Conservation (phyloP, 2,888 invertebrate genomes). For the Cataglyphis altisquamis region DNA sequence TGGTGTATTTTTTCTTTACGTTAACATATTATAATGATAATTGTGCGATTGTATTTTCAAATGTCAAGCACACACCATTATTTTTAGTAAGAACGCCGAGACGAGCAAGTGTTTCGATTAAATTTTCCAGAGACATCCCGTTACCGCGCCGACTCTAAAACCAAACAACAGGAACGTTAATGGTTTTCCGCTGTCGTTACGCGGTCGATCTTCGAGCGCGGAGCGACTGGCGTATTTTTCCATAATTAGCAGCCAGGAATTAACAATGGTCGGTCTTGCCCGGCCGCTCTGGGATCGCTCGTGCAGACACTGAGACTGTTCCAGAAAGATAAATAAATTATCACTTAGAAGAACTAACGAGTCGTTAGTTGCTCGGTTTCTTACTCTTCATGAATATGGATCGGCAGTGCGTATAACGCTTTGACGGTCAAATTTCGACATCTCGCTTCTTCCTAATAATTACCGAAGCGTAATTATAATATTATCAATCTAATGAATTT, state of each 20-base stretch:
- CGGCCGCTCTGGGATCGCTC: conserved; percentile 68
- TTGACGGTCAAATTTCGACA: conserved; percentile 68
- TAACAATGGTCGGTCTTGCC: conserved; percentile 73
- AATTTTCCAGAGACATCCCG: conserved; percentile 51
- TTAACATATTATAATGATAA: conserved; percentile 6
- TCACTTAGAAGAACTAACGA: conserved; percentile 81
- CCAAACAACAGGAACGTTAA: conserved; percentile 69
- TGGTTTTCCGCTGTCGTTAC: conserved; percentile 71
- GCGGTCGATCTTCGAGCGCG: conserved; percentile 61
- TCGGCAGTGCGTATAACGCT: conserved; percentile 53
- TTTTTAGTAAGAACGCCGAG: conserved; percentile 37
- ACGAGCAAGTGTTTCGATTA: conserved; percentile 51
- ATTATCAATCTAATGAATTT: background rate
- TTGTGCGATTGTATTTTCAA: conserved; percentile 18
- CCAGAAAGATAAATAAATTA: conserved; percentile 83
- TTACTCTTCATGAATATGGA: conserved; percentile 81
- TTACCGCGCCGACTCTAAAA: conserved; percentile 66
- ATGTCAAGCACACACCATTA: conserved; percentile 20
- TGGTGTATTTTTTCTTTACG: background rate
- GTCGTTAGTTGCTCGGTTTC: conserved; percentile 80
- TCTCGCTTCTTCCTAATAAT: conserved; percentile 68
- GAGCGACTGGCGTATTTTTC: conserved; percentile 76
- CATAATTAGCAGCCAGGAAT: conserved; percentile 80
- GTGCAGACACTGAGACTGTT: conserved; percentile 73
- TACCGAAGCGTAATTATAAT: conserved; percentile 50